Evolutionary conservation across 2,113 vertebrate species (phyloP).

Genomic region (Siphamia tubifer): DNA sequence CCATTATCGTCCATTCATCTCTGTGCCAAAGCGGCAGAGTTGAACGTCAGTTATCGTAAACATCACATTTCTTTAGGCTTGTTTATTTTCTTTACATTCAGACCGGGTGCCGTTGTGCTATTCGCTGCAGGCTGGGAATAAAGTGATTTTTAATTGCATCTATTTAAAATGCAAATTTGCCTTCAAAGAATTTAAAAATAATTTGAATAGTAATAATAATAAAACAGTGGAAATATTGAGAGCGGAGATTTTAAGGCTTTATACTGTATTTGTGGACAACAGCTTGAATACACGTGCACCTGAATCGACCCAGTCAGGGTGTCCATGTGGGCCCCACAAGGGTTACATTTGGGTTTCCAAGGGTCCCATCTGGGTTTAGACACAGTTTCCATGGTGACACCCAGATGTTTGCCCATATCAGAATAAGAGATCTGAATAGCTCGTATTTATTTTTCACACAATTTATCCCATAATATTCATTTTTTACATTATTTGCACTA

Average conservation of each 20-base stretch:
- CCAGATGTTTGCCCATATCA: no score
- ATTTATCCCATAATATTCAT: no score
- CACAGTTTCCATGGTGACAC: no score
- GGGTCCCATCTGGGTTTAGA: no score
- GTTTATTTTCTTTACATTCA: constrained; percentile 56
- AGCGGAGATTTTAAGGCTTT: constrained; percentile 26
- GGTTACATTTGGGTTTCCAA: no score
- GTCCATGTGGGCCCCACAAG: no score
- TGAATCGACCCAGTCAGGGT: no score
- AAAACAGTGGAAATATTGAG: no score
- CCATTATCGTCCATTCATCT: constrained; percentile 4
- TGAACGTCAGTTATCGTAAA: constrained; percentile 27
- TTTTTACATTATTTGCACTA: no score
- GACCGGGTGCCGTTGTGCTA: background rate
- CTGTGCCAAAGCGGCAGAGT: constrained; percentile 19
- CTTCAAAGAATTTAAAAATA: background rate
- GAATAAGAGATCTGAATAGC: no score
- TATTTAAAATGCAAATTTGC: background rate
- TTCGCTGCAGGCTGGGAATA: background rate
- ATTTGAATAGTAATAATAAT: no score
- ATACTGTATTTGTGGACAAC: background rate
- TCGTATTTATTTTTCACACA: no score
- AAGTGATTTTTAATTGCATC: constrained; percentile 1
- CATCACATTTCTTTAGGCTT: constrained; percentile 31
- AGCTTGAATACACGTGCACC: background rate